phyloP scores from a whole-genome alignment of 2,113 vertebrate species.

The Elanoides forficatus region DNA sequence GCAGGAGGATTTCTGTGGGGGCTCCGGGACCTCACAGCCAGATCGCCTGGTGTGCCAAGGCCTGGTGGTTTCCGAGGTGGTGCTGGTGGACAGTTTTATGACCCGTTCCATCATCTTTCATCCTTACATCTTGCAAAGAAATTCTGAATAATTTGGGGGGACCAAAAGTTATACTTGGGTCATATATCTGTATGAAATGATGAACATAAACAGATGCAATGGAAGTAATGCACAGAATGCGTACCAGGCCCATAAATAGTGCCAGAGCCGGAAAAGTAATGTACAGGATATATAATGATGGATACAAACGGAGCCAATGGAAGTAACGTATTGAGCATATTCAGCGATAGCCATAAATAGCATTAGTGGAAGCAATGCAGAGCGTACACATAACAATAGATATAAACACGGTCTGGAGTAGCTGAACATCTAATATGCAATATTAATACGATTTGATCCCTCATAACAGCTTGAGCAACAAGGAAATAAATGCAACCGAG shows the following conservation, averaged over 20 bases:
- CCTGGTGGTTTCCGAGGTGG: not conserved
- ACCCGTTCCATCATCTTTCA: not conserved
- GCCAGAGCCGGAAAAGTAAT: not conserved
- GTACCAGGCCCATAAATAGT: conserved; percentile 4
- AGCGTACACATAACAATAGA: not conserved
- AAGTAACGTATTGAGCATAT: not conserved
- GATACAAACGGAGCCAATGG: not conserved
- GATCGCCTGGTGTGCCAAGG: accelerated
- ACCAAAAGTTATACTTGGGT: not conserved
- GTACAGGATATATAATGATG: not conserved
- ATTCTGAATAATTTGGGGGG: not conserved
- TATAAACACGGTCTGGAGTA: not conserved
- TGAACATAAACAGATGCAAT: not conserved
- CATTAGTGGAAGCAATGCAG: not conserved
- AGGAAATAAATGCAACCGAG: not conserved
- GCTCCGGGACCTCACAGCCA: not conserved
- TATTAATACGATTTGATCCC: not conserved
- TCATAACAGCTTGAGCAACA: not conserved
- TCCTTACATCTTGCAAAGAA: not conserved
- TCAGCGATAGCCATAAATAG: conserved; percentile 26
- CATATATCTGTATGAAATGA: not conserved
- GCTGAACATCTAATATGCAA: not conserved
- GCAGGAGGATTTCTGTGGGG: not conserved
- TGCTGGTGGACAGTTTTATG: not conserved
- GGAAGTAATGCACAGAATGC: not conserved